A percentile compares a stretch with the other conserved stretches of the same genome.
Conservation (phyloP, 2,113 vertebrate genomes). For the Accipiter virgatus region DNA sequence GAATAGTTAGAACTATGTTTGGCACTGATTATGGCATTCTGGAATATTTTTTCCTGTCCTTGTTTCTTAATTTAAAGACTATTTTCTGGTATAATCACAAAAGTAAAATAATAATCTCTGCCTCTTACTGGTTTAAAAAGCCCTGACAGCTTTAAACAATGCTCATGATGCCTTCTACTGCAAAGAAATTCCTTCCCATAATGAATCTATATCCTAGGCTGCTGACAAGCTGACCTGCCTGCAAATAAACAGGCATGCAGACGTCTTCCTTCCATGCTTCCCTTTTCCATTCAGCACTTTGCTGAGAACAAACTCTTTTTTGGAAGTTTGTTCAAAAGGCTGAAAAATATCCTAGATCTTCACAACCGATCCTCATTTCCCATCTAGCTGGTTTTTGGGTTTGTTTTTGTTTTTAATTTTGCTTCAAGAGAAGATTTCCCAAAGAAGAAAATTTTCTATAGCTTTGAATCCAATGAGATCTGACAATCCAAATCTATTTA, state of each 20-base stretch:
- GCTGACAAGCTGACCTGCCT: neutral
- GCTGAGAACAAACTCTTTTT: neutral
- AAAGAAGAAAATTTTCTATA: neutral
- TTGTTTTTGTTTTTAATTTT: neutral
- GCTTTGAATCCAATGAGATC: neutral
- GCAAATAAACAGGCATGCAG: neutral
- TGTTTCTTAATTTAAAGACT: neutral
- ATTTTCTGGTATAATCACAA: neutral
- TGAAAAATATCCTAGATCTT: neutral
- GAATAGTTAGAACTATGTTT: neutral
- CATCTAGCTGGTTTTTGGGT: neutral
- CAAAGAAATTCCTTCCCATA: neutral
- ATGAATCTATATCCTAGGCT: neutral
- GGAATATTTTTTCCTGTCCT: neutral
- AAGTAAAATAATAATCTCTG: neutral
- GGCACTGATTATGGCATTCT: neutral
- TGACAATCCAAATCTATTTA: neutral
- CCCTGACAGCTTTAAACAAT: neutral
- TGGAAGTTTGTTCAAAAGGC: neutral
- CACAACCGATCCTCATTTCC: neutral
- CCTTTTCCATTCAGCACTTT: neutral
- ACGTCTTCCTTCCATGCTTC: neutral
- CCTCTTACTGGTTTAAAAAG: neutral
- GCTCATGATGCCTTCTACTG: neutral
- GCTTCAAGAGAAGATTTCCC: neutral